These are phyloP conservation scores for Drosophila baimaii DNA, from an alignment of 1,140 invertebrate genomes.

Conservation along the genomic window DNA sequence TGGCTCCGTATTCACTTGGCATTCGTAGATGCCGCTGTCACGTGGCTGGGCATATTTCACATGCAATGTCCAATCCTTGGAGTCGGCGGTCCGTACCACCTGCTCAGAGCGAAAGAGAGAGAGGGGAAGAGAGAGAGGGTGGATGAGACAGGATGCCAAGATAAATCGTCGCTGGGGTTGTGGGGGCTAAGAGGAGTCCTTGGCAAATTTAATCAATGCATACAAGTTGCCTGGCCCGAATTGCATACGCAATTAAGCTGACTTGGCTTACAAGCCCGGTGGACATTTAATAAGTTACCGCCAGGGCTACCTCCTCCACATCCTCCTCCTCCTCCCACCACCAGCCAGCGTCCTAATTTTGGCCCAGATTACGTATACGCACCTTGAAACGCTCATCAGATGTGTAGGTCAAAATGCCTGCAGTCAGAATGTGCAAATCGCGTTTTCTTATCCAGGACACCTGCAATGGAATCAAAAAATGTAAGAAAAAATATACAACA, in stretches of 20 bases:
- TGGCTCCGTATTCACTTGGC: constrained; percentile 96
- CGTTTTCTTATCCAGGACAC: constrained; percentile 91
- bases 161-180: constrained; percentile 50
- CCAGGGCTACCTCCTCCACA: no score
- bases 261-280: constrained; percentile 68
- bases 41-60: constrained; percentile 94
- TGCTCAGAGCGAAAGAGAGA: constrained; percentile 84
- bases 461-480: constrained; percentile 82
- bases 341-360: constrained; percentile 21
- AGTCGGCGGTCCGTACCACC: constrained; percentile 92
- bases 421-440: constrained; percentile 91
- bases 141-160: constrained; percentile 43
- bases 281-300: constrained; percentile 69
- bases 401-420: constrained; percentile 90
- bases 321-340: neutral
- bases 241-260: constrained; percentile 80
- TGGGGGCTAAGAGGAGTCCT: constrained; percentile 52
- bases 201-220: constrained; percentile 81
- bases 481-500: neutral
- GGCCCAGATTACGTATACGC: constrained; percentile 63
- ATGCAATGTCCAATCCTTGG: constrained; percentile 96
- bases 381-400: constrained; percentile 90
- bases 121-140: neutral
- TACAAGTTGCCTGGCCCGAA: constrained; percentile 64
- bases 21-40: constrained; percentile 95